A percentile compares a stretch with the other conserved stretches of the same genome.
phyloP scores from a whole-genome alignment of 2,888 invertebrate genomes.

The Auanema freiburgensis region DNA sequence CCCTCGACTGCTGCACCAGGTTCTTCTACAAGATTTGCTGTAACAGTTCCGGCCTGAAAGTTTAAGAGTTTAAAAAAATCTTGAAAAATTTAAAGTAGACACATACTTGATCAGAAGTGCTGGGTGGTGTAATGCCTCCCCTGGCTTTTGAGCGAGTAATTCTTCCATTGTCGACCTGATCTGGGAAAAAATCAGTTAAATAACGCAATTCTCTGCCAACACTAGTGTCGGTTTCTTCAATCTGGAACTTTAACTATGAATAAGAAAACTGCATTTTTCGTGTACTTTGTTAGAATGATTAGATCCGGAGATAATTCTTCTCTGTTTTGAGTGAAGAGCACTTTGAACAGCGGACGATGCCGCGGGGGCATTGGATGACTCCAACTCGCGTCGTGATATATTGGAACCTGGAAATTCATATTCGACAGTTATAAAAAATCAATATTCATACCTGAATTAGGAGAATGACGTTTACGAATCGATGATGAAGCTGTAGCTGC shows the following conservation, averaged over 20 bases:
- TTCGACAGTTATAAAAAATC: conserved; percentile 7
- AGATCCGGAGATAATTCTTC: conserved; percentile 6
- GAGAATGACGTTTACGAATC: conserved; percentile 16
- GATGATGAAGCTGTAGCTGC: conserved; percentile 9
- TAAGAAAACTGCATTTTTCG: background rate
- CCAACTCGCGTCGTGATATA: conserved; percentile 4
- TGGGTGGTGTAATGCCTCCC: conserved; percentile 11
- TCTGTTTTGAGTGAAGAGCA: conserved; percentile 15
- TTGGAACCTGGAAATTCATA: background rate
- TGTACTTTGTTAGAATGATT: background rate
- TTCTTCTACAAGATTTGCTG: too few species aligned
- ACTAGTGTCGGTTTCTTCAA: conserved; percentile 5
- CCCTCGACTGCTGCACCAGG: too few species aligned
- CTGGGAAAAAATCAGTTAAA: conserved; percentile 44
- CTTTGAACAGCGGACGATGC: conserved; percentile 9
- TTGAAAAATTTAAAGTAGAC: too few species aligned
- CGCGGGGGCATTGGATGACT: conserved; percentile 4
- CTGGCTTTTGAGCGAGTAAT: conserved; percentile 36
- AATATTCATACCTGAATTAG: conserved; percentile 14
- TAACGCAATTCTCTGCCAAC: conserved; percentile 18
- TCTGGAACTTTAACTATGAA: background rate
- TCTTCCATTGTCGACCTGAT: conserved; percentile 31
- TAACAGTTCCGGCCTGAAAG: too few species aligned
- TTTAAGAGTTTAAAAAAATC: too few species aligned
- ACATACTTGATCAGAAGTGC: too few species aligned